Evolutionary conservation across 2,888 invertebrate species (phyloP).

Genomic region (Ferdinandea cuprea): DNA sequence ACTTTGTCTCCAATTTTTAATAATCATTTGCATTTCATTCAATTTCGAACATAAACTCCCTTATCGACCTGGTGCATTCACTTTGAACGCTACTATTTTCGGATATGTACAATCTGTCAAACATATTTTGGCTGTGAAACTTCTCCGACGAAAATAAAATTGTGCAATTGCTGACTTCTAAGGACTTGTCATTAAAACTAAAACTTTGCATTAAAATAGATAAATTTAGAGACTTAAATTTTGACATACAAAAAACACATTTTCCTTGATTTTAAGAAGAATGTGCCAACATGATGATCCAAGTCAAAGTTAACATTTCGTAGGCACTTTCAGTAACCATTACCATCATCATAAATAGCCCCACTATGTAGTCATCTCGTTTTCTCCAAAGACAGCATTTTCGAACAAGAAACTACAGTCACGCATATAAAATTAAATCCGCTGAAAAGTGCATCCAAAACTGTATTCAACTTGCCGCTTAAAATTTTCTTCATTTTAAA

Average conservation of each 20-base stretch:
- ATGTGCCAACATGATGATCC: background rate
- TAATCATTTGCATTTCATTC: no score
- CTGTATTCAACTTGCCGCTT: conserved; percentile 5
- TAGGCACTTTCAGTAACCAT: no score
- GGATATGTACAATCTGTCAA: no score
- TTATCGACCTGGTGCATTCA: no score
- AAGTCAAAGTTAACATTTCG: background rate
- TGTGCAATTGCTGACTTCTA: no score
- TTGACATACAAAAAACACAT: background rate
- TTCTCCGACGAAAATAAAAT: no score
- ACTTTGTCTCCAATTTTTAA: no score
- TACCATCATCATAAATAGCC: background rate
- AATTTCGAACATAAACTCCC: no score
- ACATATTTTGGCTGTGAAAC: no score
- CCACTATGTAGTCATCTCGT: conserved; percentile 29
- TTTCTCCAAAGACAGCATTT: conserved; percentile 1
- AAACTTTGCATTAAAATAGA: background rate
- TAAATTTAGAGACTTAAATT: background rate
- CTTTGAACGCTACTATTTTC: no score
- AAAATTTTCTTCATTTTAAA: conserved; percentile 41
- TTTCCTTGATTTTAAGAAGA: background rate
- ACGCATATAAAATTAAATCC: conserved; percentile 37
- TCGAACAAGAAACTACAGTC: conserved; percentile 36
- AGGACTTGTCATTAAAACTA: background rate
- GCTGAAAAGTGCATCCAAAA: conserved; percentile 50